phyloP scores from a whole-genome alignment of 1,140 invertebrate species.

The Hirudo medicinalis region DNA sequence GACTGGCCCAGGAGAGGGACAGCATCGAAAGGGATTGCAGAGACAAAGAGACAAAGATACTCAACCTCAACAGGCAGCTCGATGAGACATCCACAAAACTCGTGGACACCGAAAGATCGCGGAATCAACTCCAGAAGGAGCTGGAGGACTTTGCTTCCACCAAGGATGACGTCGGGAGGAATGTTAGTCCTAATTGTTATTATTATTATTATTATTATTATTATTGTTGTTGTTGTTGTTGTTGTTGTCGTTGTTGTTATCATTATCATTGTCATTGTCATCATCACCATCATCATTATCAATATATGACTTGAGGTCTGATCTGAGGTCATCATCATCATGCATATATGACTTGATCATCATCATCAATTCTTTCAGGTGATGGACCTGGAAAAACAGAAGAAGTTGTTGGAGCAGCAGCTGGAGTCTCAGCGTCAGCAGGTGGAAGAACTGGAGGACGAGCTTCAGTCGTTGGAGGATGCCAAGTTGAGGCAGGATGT shows the following conservation, averaged over 20 bases:
- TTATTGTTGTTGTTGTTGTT: neutral
- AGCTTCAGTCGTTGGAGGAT: slow-evolving; percentile 89
- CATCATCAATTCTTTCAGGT: slow-evolving; percentile 43
- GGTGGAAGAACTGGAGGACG: slow-evolving; percentile 95
- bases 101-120: slow-evolving; percentile 73
- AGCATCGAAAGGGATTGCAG: slow-evolving; percentile 78
- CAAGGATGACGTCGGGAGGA: slow-evolving; percentile 92
- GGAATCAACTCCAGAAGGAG: slow-evolving; percentile 72
- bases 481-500: slow-evolving; percentile 90
- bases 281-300: slow-evolving; percentile 1
- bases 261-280: neutral
- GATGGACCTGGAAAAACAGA: slow-evolving; percentile 90
- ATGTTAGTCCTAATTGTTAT: slow-evolving; percentile 45
- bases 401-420: slow-evolving; percentile 78
- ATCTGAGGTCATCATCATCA: slow-evolving; percentile 15
- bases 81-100: slow-evolving; percentile 77
- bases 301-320: no score
- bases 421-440: slow-evolving; percentile 79
- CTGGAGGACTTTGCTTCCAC: slow-evolving; percentile 76
- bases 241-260: neutral
- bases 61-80: slow-evolving; percentile 73
- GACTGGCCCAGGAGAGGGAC: slow-evolving; percentile 68
- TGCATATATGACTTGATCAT: neutral
- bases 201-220: neutral
- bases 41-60: slow-evolving; percentile 86